Evolutionary conservation across 2,113 vertebrate genomes (phyloP).

Genomic region (Connochaetes taurinus): DNA sequence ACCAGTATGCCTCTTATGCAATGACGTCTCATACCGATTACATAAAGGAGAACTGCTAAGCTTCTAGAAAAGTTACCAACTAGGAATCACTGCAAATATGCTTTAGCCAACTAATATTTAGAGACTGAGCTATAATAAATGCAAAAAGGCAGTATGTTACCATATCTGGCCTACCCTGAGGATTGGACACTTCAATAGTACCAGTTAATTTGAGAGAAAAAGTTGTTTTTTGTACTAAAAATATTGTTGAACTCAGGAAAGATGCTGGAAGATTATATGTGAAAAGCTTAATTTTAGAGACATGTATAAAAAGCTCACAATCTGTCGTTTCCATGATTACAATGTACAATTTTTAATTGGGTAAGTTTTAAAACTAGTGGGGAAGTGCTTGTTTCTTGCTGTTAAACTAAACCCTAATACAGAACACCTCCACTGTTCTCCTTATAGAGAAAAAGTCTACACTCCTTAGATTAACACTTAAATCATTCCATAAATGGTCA

Average conservation of each 20-base stretch:
- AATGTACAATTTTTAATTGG: conserved; percentile 42
- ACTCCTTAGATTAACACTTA: background rate
- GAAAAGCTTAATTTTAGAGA: conserved; percentile 50
- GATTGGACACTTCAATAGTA: background rate
- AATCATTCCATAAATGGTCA: background rate
- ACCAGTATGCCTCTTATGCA: background rate
- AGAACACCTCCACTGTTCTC: background rate
- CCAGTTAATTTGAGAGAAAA: conserved; percentile 15
- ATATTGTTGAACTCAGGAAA: conserved; percentile 48
- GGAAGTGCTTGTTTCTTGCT: background rate
- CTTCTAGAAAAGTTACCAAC: conserved; percentile 13
- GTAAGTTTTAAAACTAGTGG: conserved; percentile 24
- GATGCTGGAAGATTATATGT: conserved; percentile 22
- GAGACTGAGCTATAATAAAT: background rate
- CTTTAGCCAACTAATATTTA: conserved; percentile 37
- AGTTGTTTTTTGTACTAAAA: conserved; percentile 44
- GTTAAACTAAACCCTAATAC: background rate
- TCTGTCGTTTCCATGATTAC: conserved; percentile 41
- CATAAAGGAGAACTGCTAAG: background rate
- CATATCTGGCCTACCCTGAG: background rate
- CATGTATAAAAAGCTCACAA: conserved; percentile 59
- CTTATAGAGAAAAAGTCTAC: background rate
- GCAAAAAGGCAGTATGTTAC: background rate
- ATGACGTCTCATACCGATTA: background rate
- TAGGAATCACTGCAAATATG: background rate